phyloP scores from a whole-genome alignment of 2,888 invertebrate genomes.

The Zhengitettix transpicula region DNA sequence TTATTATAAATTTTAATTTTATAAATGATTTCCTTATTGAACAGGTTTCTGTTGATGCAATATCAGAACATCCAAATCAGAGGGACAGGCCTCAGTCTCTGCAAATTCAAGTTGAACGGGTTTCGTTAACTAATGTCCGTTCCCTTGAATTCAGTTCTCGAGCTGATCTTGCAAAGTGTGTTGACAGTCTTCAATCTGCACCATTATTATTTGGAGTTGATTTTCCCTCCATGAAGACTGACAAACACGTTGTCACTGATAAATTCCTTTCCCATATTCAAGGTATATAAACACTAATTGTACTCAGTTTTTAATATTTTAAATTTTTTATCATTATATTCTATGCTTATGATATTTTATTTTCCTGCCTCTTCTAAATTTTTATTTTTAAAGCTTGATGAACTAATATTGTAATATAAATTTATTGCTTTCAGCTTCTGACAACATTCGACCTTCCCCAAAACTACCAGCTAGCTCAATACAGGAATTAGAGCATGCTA shows the following conservation, averaged over 20 bases:
- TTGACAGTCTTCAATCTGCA: constrained; percentile 60
- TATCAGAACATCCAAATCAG: constrained; percentile 33
- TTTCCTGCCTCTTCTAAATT: no score
- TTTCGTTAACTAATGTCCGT: constrained; percentile 44
- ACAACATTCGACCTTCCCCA: constrained; percentile 27
- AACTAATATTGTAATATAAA: not conserved
- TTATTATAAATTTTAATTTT: not conserved
- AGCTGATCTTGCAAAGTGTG: constrained; percentile 61
- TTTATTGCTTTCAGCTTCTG: constrained; percentile 24
- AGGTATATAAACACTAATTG: constrained; percentile 21
- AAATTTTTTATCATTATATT: no score
- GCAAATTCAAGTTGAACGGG: constrained; percentile 66
- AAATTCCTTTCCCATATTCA: constrained; percentile 59
- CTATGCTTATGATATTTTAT: no score
- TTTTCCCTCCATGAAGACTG: constrained; percentile 54
- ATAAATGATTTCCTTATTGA: not conserved
- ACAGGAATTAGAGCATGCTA: constrained; percentile 34
- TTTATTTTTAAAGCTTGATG: not conserved
- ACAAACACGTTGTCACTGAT: constrained; percentile 63
- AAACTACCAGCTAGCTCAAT: constrained; percentile 22
- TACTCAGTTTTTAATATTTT: no score
- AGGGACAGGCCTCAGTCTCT: constrained; percentile 76
- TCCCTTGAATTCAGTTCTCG: constrained; percentile 48
- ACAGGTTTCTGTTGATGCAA: not conserved
- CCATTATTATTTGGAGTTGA: constrained; percentile 57